Percentiles rank a stretch among this genome's conserved stretches.
Conservation (phyloP, 2,113 vertebrate genomes). For the Centropristis striata region DNA sequence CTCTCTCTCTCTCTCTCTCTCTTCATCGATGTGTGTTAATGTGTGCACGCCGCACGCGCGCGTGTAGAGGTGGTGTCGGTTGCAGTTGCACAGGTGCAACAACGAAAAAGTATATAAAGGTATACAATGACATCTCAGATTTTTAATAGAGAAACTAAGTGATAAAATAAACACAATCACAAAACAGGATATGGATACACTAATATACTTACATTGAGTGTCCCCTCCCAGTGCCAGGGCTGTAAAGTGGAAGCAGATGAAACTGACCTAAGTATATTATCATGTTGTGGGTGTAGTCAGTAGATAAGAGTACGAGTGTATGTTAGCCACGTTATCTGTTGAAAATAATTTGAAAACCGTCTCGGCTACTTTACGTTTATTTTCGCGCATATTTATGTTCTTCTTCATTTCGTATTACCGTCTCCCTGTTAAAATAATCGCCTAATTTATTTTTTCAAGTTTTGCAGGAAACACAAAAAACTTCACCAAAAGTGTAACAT, state of each 20-base stretch:
- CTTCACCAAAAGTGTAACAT: too few relatives aligned
- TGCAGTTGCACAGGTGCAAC: conserved; percentile 13
- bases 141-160: neutral
- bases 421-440: too few relatives aligned
- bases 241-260: conserved; percentile 17
- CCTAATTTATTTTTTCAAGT: too few relatives aligned
- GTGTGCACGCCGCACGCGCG: neutral
- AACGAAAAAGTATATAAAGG: too few relatives aligned
- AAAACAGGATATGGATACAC: neutral
- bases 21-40: too few relatives aligned
- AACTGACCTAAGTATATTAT: neutral
- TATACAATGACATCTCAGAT: neutral
- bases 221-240: neutral
- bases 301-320: conserved; percentile 18
- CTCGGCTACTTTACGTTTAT: neutral
- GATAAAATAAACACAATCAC: neutral
- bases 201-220: neutral
- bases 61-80: neutral
- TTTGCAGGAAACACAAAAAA: too few relatives aligned
- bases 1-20: neutral
- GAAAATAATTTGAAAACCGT: conserved; percentile 11
- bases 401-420: conserved; percentile 10
- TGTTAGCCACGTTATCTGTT: conserved; percentile 2
- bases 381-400: conserved; percentile 4
- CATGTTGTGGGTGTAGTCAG: conserved; percentile 6